A percentile compares a stretch with the other conserved stretches of the same genome.
Evolutionary conservation across 2,113 vertebrate species (phyloP).

Genomic region (Montifringilla adamsi): DNA sequence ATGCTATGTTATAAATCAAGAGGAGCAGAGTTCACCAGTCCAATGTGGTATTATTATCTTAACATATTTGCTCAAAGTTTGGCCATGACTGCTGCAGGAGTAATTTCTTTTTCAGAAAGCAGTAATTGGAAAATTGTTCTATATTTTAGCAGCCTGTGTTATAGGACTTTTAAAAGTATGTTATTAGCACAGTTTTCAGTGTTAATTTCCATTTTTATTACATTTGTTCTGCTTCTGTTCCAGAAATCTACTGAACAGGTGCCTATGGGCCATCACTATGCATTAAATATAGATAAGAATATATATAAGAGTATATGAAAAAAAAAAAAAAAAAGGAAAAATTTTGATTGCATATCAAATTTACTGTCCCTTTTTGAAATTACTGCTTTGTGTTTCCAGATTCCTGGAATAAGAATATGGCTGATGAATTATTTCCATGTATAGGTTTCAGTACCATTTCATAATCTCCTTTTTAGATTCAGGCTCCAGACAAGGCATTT

Average conservation of each 20-base stretch:
- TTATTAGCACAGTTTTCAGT: not conserved
- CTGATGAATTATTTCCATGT: not conserved
- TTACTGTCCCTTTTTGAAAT: not conserved
- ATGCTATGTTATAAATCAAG: not conserved
- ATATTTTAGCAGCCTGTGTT: not conserved
- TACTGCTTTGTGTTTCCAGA: not conserved
- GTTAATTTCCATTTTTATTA: not conserved
- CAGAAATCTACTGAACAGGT: not conserved
- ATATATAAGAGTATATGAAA: not conserved
- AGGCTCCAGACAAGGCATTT: not conserved
- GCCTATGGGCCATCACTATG: not conserved
- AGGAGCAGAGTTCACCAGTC: not conserved
- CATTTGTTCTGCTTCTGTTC: not conserved
- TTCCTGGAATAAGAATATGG: not conserved
- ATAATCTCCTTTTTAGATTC: not conserved
- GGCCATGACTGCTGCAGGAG: not conserved
- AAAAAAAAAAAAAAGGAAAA: fast-evolving
- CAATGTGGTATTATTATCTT: not conserved
- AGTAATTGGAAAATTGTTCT: not conserved
- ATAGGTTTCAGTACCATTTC: not conserved
- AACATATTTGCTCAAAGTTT: not conserved
- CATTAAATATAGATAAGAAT: not conserved
- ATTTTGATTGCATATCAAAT: not conserved
- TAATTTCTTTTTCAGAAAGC: not conserved
- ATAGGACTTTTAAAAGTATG: not conserved